Evolutionary conservation across 2,797 vertebrate species (phyloP).

Genomic region (Gymnopithys bicolor): DNA sequence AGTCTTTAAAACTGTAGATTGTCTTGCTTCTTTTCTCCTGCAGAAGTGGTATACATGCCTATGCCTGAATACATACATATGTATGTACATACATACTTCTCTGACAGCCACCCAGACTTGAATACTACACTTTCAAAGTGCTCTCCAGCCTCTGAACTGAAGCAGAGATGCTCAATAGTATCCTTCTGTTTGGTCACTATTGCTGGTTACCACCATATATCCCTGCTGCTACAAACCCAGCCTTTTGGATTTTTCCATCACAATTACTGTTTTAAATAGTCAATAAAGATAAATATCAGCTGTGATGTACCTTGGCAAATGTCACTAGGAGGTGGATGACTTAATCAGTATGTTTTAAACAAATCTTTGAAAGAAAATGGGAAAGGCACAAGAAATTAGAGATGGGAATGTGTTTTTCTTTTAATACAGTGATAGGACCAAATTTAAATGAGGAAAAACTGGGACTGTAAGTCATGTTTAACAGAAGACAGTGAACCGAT

Average conservation of each 20-base stretch:
- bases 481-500: background rate
- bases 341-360: background rate
- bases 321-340: background rate
- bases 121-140: background rate
- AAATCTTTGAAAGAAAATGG: background rate
- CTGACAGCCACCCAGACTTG: background rate
- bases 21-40: background rate
- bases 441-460: background rate
- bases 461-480: background rate
- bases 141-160: background rate
- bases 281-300: background rate
- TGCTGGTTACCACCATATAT: background rate
- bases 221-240: background rate
- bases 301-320: background rate
- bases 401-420: background rate
- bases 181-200: background rate
- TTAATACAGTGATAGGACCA: background rate
- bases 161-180: background rate
- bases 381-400: background rate
- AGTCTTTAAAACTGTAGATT: background rate
- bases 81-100: rapidly evolving
- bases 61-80: rapidly evolving
- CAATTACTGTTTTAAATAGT: background rate
- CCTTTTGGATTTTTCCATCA: background rate
- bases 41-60: rapidly evolving